A percentile compares a stretch with the other conserved stretches of the same genome.
Conservation (phyloP, 1,140 invertebrate genomes). For the Conus ventricosus region DNA sequence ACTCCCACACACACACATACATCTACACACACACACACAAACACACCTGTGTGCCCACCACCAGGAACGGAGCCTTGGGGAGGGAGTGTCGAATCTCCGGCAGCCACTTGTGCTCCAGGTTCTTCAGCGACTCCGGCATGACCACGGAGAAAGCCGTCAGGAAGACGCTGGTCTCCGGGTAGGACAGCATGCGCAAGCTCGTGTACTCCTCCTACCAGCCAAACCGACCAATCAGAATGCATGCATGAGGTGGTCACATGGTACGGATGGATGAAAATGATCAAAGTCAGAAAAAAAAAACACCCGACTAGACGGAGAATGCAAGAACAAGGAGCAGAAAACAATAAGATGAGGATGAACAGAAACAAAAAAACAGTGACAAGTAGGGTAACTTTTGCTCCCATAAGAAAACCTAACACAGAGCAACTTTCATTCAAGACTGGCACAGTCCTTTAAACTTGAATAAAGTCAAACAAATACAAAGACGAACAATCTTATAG, state of each 20-base stretch:
- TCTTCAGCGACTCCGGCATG: conserved; percentile 98
- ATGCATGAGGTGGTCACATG: background rate
- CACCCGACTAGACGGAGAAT: too few relatives aligned
- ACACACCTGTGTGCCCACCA: conserved; percentile 80
- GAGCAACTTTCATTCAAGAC: too few relatives aligned
- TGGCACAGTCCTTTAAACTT: too few relatives aligned
- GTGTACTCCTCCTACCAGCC: conserved; percentile 92
- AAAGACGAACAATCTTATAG: too few relatives aligned
- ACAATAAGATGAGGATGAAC: background rate
- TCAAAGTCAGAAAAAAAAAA: background rate
- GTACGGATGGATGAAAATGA: background rate
- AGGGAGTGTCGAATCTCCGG: conserved; percentile 81
- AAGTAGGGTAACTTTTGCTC: too few relatives aligned
- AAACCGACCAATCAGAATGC: background rate
- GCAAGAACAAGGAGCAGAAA: too few relatives aligned
- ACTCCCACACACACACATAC: too few relatives aligned
- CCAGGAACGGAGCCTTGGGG: conserved; percentile 87
- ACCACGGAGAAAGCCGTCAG: conserved; percentile 99
- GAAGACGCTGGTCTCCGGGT: conserved; percentile 99
- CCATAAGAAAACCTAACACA: too few relatives aligned
- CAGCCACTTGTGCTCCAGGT: conserved; percentile 92
- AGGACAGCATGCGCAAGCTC: conserved; percentile 92
- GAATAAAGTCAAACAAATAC: too few relatives aligned
- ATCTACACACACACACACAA: conserved; percentile 20
- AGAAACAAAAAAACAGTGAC: background rate